Evolutionary conservation across 2,113 vertebrate genomes (phyloP), one percentile per base, ranked within the genome.

Genomic region (Nothoprocta pentlandii): DNA sequence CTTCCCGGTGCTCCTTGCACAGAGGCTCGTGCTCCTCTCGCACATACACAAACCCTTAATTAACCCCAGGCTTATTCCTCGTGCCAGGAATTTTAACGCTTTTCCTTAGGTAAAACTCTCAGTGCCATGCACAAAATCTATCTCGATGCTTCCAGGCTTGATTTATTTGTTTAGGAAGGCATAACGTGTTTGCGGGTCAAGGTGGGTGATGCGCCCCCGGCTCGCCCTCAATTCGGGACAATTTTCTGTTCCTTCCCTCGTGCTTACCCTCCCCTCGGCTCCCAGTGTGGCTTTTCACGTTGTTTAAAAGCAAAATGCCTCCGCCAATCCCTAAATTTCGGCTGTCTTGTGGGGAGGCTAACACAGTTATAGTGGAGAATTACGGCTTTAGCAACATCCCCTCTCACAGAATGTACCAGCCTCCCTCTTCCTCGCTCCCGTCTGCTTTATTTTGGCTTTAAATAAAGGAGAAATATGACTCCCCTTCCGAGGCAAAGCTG

Each of bases 121-220:
- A 9, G 23, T 0, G 3, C 25, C 1, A 0, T 1, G 16, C n/a
- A 68, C 19, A 67, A 71, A 32, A 64, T 6, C 34, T 22, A 85
- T 53, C 44, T 64, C 15, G 1, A 0, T 9, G 34, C 44, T 54
- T 5, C 5, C 26, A 28, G 61, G 15, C n/a, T 23, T 49, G 32
- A 9, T 84, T 70, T 61, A 51, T 58, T 85, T 58, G 62, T 75
- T 80, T 62, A 62, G 78, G 10, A 26, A 54, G n/a, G 0, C 0
- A 20, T 67, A 74, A 46, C 17, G 1, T 46, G 54, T 76, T 76
- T 83, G 68, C 4, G 12, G 49, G 16, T 61, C 32, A 22, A 58
- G 8, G 7, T 4, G 9, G 64, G 41, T 17, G 16, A 63, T 46
- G 36, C 39, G 7, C 26, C 21, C 47, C n/a, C 26, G n/a, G 41